Evolutionary conservation across 2,888 invertebrate genomes (phyloP).

Genomic region (Pelosia muscerda): DNA sequence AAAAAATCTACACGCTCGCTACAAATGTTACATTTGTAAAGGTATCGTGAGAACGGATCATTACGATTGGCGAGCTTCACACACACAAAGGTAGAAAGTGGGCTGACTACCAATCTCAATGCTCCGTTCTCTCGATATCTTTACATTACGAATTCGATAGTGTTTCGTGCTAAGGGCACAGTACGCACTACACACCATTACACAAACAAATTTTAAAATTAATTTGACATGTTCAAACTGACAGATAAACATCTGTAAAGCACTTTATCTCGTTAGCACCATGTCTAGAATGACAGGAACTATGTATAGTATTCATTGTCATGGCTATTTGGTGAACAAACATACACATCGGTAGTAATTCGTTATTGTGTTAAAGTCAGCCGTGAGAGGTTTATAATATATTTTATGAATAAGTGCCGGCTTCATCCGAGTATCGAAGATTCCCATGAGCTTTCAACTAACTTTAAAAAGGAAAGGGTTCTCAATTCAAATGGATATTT

Average conservation of each 20-base stretch:
- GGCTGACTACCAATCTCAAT: no score
- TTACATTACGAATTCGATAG: no score
- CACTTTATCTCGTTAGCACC: conserved; percentile 24
- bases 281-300: conserved; percentile 14
- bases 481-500: no score
- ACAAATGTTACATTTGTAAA: neutral
- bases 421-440: no score
- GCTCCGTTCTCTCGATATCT: no score
- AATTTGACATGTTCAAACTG: conserved; percentile 36
- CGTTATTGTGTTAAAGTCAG: conserved; percentile 28
- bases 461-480: no score
- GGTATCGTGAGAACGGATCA: no score
- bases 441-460: no score
- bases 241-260: conserved; percentile 33
- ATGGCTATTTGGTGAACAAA: conserved; percentile 20
- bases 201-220: conserved; percentile 17
- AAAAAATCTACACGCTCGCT: no score
- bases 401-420: neutral
- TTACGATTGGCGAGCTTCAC: no score
- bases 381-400: conserved; percentile 14
- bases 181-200: neutral
- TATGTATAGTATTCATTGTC: conserved; percentile 7
- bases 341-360: conserved; percentile 20
- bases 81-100: no score
- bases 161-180: neutral